phyloP scores from a whole-genome alignment of 2,888 invertebrate species.

The Drosophila mercatorum region DNA sequence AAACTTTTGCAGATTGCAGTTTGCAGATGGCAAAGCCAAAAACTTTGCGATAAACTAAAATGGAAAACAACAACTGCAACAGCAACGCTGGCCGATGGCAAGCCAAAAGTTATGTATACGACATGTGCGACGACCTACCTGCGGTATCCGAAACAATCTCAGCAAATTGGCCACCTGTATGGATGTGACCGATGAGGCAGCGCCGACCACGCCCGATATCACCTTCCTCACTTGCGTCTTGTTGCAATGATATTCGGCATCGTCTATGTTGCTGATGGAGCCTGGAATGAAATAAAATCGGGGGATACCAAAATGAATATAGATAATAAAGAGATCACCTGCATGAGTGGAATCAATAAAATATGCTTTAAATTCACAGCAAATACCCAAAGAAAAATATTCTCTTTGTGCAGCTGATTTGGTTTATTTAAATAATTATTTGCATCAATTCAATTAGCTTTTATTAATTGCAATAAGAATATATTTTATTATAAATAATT shows the following conservation, averaged over 20 bases:
- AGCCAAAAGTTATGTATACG: constrained; percentile 13
- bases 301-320: neutral
- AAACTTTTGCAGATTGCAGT: constrained; percentile 20
- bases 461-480: too few species aligned
- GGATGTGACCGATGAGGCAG: constrained; percentile 96
- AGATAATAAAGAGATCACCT: too few species aligned
- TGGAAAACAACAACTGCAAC: neutral
- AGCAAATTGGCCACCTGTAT: constrained; percentile 97
- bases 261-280: constrained; percentile 97
- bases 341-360: too few species aligned
- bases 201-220: constrained; percentile 94
- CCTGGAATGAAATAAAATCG: constrained; percentile 86
- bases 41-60: constrained; percentile 17
- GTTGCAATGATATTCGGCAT: constrained; percentile 93
- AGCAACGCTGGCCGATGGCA: neutral
- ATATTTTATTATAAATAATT: too few species aligned
- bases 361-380: neutral
- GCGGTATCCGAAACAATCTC: constrained; percentile 96
- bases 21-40: constrained; percentile 2
- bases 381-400: neutral
- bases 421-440: neutral
- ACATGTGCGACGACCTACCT: constrained; percentile 74
- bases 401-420: neutral
- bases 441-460: neutral
- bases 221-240: constrained; percentile 93